phyloP scores from a whole-genome alignment of 2,113 vertebrate genomes.

The Romanogobio albipinnatus region DNA sequence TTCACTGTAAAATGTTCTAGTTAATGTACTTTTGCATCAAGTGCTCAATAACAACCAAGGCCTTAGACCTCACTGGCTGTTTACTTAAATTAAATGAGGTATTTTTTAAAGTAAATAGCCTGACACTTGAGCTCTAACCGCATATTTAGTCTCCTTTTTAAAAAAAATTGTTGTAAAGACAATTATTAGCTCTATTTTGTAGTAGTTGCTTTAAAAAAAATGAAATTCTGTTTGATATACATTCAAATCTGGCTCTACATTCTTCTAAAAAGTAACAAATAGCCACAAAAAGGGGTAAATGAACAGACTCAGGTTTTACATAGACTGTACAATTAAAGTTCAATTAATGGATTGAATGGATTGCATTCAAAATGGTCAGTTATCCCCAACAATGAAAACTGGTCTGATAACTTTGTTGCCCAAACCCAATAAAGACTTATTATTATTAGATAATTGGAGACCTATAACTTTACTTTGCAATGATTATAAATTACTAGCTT shows the following conservation, averaged over 20 bases:
- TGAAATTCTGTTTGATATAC: too few species aligned
- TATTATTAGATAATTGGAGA: neutral
- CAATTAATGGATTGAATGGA: slow-evolving; percentile 75
- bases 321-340: slow-evolving; percentile 82
- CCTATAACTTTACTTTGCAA: neutral
- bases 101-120: too few species aligned
- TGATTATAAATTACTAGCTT: neutral
- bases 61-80: too few species aligned
- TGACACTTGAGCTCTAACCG: too few species aligned
- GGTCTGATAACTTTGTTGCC: neutral
- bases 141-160: too few species aligned
- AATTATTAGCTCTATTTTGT: too few species aligned
- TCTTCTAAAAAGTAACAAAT: neutral
- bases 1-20: too few species aligned
- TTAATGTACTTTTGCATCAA: too few species aligned
- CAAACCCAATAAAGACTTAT: neutral
- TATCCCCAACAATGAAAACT: neutral
- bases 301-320: slow-evolving; percentile 61
- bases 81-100: too few species aligned
- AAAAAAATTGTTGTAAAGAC: too few species aligned
- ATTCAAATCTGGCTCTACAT: neutral
- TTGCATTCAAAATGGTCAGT: neutral
- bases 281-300: neutral
- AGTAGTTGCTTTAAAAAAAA: too few species aligned
- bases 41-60: too few species aligned